Conservation (phyloP, 2,888 invertebrate species). For the Clusia tigrina region DNA sequence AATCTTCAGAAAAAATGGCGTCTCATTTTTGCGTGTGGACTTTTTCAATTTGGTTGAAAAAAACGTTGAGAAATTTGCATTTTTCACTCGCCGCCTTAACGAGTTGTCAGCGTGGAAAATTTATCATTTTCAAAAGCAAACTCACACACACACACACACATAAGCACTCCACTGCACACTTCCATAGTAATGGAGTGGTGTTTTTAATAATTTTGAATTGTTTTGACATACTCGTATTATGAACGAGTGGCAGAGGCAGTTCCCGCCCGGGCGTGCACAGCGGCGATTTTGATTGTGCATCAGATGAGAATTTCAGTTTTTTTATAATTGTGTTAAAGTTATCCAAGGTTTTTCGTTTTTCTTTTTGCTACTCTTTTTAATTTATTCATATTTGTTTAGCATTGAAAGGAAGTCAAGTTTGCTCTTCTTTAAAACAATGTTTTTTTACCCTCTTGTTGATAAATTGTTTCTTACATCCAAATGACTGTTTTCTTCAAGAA, state of each 20-base stretch:
- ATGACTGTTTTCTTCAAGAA: too few relatives aligned
- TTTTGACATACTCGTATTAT: neutral
- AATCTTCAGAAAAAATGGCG: neutral
- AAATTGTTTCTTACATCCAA: too few relatives aligned
- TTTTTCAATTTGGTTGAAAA: neutral
- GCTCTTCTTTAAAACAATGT: too few relatives aligned
- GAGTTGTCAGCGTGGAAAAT: neutral
- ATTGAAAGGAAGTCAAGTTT: neutral
- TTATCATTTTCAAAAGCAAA: neutral
- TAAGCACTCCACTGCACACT: neutral
- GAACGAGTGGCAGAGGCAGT: too few relatives aligned
- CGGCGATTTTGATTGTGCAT: neutral
- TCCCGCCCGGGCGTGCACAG: neutral
- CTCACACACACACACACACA: neutral
- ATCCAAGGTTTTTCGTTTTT: too few relatives aligned
- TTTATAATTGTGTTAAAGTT: neutral
- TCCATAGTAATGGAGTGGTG: too few relatives aligned
- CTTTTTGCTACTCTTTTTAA: neutral
- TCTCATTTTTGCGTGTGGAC: neutral
- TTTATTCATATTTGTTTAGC: neutral
- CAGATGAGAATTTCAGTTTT: neutral
- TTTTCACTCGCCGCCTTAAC: too few relatives aligned
- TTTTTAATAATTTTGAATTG: neutral
- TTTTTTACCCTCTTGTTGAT: too few relatives aligned
- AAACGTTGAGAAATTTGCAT: neutral